Evolutionary conservation across 2,113 vertebrate genomes (phyloP).

Genomic region (Gorilla gorilla): DNA sequence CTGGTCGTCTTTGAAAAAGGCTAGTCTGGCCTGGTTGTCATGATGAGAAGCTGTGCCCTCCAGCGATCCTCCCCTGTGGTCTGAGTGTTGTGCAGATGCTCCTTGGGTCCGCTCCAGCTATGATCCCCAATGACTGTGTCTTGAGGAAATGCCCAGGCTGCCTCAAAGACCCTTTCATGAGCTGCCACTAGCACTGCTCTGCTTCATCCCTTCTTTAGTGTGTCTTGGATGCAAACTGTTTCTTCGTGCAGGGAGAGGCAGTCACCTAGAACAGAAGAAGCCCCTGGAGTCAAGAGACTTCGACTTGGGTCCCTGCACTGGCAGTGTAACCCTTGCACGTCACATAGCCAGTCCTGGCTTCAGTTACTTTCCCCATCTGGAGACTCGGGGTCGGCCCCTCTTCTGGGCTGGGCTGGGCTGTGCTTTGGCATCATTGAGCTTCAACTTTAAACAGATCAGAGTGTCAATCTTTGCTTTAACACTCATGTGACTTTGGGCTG

Average conservation of each 20-base stretch:
- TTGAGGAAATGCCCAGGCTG: neutral
- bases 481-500: neutral
- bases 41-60: neutral
- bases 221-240: neutral
- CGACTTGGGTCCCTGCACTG: neutral
- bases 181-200: neutral
- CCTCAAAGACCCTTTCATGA: neutral
- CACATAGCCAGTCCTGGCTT: neutral
- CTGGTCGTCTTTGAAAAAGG: neutral
- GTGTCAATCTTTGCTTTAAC: neutral
- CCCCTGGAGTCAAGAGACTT: neutral
- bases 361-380: neutral
- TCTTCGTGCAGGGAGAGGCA: neutral
- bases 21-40: neutral
- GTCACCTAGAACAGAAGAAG: neutral
- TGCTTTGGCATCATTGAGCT: neutral
- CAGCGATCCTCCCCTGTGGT: neutral
- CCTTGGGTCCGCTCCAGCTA: neutral
- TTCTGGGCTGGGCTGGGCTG: accelerated
- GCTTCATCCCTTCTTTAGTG: neutral
- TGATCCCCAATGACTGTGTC: neutral
- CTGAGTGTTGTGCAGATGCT: neutral
- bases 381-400: neutral
- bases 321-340: neutral
- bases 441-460: neutral